Evolutionary conservation across 1,140 invertebrate genomes (phyloP).

Genomic region (Zophobas morio): DNA sequence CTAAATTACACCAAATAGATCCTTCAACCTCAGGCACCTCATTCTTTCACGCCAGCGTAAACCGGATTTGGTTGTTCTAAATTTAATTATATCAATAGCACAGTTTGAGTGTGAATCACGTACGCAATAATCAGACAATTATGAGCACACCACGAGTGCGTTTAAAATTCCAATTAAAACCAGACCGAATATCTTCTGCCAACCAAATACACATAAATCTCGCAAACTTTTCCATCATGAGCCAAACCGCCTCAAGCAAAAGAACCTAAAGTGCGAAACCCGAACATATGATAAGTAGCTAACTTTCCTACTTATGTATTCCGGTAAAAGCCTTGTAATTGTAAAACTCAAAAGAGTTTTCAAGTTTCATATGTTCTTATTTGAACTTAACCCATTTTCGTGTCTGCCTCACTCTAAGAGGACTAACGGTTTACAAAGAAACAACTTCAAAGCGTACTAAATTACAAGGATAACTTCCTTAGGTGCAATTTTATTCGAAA

Average conservation of each 20-base stretch:
- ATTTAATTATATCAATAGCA: not conserved
- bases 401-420: not conserved
- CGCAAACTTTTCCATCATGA: constrained; percentile 33
- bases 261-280: not conserved
- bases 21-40: not conserved
- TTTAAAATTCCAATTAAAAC: constrained; percentile 24
- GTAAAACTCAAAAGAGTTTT: constrained; percentile 14
- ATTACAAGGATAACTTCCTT: too few species aligned
- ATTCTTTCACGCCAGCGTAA: not conserved
- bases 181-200: not conserved
- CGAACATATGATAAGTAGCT: constrained; percentile 29
- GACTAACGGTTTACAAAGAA: not conserved
- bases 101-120: not conserved
- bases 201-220: constrained; percentile 27
- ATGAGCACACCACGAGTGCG: not conserved
- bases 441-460: not conserved
- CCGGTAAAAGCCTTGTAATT: constrained; percentile 1
- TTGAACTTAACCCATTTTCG: constrained; percentile 17
- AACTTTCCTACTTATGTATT: constrained; percentile 13
- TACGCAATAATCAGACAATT: not conserved
- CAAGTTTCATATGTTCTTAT: not conserved
- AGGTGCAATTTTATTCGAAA: too few species aligned
- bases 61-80: not conserved
- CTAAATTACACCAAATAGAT: not conserved
- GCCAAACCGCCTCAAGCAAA: constrained; percentile 2